Conservation (phyloP, 2,797 vertebrate genomes). For the Mus spretus region DNA sequence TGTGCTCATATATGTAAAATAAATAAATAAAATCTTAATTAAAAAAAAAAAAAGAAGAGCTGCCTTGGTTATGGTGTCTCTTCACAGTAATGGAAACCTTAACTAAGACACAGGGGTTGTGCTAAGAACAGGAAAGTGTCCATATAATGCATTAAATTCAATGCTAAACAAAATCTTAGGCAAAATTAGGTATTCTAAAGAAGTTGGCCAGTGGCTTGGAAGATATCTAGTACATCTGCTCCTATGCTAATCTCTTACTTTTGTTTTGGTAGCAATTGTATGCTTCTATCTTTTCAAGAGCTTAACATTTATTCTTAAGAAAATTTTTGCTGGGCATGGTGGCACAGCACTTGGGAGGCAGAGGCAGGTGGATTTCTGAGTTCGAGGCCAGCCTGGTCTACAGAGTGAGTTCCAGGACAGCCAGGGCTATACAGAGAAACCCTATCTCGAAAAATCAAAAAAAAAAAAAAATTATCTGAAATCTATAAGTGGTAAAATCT, state of each 20-base stretch:
- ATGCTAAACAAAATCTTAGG: constrained; percentile 20
- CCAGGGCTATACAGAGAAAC: no score
- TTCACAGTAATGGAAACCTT: no score
- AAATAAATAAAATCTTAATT: no score
- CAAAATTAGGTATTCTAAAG: not conserved
- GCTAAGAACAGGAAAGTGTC: constrained; percentile 2
- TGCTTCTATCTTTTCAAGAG: not conserved
- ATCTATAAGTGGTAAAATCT: constrained; percentile 33
- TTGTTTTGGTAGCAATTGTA: constrained; percentile 19
- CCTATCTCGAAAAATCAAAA: no score
- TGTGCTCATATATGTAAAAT: no score
- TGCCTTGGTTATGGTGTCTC: no score
- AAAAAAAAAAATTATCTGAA: not conserved
- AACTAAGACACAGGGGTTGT: not conserved
- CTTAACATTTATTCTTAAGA: constrained; percentile 26
- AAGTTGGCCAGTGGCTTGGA: not conserved
- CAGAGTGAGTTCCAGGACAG: no score
- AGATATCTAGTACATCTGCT: not conserved
- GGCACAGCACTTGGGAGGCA: no score
- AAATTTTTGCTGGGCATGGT: not conserved
- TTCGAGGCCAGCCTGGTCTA: no score
- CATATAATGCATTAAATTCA: not conserved
- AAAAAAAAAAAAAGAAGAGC: no score
- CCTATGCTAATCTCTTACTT: constrained; percentile 44
- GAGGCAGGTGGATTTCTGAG: no score